Evolutionary conservation across 1,140 invertebrate species (phyloP).

Genomic region (Adelges cooleyi): DNA sequence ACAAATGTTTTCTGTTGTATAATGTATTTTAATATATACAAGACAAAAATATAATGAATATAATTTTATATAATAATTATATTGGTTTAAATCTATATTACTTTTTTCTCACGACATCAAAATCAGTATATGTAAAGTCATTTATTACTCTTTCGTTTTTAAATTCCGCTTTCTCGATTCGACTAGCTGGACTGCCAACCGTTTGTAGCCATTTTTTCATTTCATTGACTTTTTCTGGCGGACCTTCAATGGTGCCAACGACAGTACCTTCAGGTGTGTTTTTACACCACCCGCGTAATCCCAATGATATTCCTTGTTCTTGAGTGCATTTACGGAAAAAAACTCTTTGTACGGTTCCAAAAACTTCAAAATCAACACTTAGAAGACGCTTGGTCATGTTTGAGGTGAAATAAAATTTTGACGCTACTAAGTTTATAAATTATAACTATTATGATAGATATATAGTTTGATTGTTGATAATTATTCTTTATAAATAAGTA

Average conservation of each 20-base stretch:
- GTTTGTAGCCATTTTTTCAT: slow-evolving; percentile 52
- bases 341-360: slow-evolving; percentile 48
- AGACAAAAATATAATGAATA: no score
- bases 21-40: no score
- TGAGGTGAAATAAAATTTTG: no score
- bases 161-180: slow-evolving; percentile 49
- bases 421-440: no score
- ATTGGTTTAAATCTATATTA: no score
- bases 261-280: slow-evolving; percentile 53
- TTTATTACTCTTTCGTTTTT: slow-evolving; percentile 30
- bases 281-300: slow-evolving; percentile 53
- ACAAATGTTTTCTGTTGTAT: no score
- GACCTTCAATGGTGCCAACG: slow-evolving; percentile 49
- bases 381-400: background rate
- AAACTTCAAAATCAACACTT: slow-evolving; percentile 43
- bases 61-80: no score
- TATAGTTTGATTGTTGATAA: no score
- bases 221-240: slow-evolving; percentile 41
- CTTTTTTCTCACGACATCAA: slow-evolving; percentile 25
- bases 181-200: slow-evolving; percentile 49
- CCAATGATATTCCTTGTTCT: slow-evolving; percentile 43
- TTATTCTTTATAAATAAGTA: no score
- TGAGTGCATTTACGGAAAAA: slow-evolving; percentile 49
- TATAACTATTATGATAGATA: no score
- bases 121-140: slow-evolving; percentile 8